Base-by-base conservation (phyloP, 2,888 invertebrate genomes). In the Epinotia nisella region DNA sequence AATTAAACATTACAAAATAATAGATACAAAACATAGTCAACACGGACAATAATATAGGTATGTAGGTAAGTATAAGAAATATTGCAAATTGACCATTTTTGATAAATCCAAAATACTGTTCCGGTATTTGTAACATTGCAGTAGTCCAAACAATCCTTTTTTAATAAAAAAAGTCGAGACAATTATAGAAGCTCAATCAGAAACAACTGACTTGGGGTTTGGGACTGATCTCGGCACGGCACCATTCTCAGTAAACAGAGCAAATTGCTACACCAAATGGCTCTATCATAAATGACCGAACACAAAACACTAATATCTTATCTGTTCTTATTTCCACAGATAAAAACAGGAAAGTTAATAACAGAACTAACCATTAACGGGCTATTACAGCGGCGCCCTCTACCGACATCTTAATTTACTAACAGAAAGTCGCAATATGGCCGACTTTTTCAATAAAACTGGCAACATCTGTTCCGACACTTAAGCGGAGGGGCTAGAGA, bases 401-500 rank as follows among this genome's bases (percentile, higher is more conserved):
- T 78, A 78, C 85, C 86, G 82, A 93, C 92, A 92, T 92, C 93
- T 93, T 93, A 93, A 93, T 93, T 91, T 88, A 93, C 89, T 92
- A 86, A 86, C 87, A 82, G 85, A 85, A 85, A 87, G 82, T 88
- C 83, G 80, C 93, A 92, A 89, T 86, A 92, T 90, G 91, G 90
- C 91, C 80, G 85, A 93, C 83, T 93, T 93, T 93, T 93, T 93
- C 93, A 93, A 93, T 93, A 93, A 93, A 93, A 93, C 82, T 82
- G 86, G 91, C 81, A 90, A 89, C 93, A 93, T 89, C 92, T 93
- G 93, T 87, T 74, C 75, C 77, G 85, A 89, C 93, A 93, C 93
- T 93, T 93, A 93, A 89, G 90, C 87, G 86, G 82, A 88, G 88
- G 89, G 87, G 91, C 81, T 86, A 73, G 86, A 90, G 74, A 45